These are phyloP conservation scores for Macrophya annulata DNA, from an alignment of 2,888 invertebrate species.

Conservation along the genomic window DNA sequence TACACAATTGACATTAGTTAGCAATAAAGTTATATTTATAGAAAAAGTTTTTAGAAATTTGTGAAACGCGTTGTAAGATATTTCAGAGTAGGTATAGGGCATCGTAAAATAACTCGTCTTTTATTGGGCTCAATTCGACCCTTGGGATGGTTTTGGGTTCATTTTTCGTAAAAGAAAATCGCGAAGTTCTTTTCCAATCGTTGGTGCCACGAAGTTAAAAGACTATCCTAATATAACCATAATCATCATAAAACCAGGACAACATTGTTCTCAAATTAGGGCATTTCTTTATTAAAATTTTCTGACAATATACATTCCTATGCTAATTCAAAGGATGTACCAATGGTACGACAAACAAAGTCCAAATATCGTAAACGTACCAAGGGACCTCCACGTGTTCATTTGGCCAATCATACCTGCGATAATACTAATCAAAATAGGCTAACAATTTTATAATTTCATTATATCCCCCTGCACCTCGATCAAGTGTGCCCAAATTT, in stretches of 20 bases:
- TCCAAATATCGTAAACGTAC: slow-evolving; percentile 8
- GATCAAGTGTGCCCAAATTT: too few relatives aligned
- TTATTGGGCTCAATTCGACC: slow-evolving; percentile 46
- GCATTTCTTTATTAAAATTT: not conserved
- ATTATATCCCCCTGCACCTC: too few relatives aligned
- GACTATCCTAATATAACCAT: slow-evolving; percentile 24
- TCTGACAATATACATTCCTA: not conserved
- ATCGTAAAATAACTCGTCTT: slow-evolving; percentile 37
- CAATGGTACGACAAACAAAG: not conserved
- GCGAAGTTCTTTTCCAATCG: not conserved
- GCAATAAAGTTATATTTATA: not conserved
- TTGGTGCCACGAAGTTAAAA: not conserved
- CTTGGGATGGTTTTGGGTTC: not conserved
- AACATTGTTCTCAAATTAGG: not conserved
- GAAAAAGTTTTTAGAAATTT: slow-evolving; percentile 26
- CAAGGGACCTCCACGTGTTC: not conserved
- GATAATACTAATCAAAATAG: not conserved
- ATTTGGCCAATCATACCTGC: not conserved
- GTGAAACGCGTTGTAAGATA: not conserved
- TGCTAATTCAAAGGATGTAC: slow-evolving; percentile 14
- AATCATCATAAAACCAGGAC: slow-evolving; percentile 44
- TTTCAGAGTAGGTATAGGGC: too few relatives aligned
- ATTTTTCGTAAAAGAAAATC: slow-evolving; percentile 29
- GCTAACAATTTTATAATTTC: not conserved
- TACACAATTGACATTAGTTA: not conserved